Base-by-base conservation (phyloP, 2,888 invertebrate genomes). In the Ennomos quercinarius region DNA sequence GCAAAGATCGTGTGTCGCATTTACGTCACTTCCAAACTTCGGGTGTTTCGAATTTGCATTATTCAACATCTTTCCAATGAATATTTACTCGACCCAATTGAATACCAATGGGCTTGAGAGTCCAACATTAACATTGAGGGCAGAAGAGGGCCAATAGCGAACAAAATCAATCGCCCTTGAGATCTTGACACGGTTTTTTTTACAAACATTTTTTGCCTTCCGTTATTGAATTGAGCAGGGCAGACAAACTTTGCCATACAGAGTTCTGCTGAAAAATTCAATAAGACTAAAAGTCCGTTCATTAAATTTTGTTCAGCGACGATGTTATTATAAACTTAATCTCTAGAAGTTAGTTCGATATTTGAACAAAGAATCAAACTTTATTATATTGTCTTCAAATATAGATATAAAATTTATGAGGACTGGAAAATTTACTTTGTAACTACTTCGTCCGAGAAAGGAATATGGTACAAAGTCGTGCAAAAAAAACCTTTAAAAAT, bases 1-100 rank as follows among this genome's bases (percentile, higher is more conserved):
- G 51, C 67, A 68, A 68, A 73, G 67, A 67, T 74, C 68, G 71
- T 70, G 68, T 76, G 71, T 74, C 72, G 70, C 70, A 73, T 76
- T 65, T 75, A 73, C 68, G 77, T 73, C 71, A 69, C 73, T 68
- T 63, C 63, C 59, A 66, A 73, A 75, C 64, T 77, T 76, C 63
- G 69, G 68, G 68, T 73, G 74, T 78, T 79, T 74, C 72, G 71
- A 73, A 70, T 78, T 80, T 74, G 74, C 74, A 78, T 78, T 78
- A 80, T 80, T 79, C 78, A 78, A 77, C 73, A 71, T 72, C 69
- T 70, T 71, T 67, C 70, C 73, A 73, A 79, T 78, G 77, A 80
- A 80, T 80, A 79, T 79, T 79, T 79, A 77, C 76, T 73, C 63
- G 71, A 63, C 67, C 72, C 76, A 76, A 78, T 78, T 74, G 76